These are phyloP conservation scores for Eretmochelys imbricata DNA, from an alignment of 2,113 vertebrate species.

Conservation along the genomic window DNA sequence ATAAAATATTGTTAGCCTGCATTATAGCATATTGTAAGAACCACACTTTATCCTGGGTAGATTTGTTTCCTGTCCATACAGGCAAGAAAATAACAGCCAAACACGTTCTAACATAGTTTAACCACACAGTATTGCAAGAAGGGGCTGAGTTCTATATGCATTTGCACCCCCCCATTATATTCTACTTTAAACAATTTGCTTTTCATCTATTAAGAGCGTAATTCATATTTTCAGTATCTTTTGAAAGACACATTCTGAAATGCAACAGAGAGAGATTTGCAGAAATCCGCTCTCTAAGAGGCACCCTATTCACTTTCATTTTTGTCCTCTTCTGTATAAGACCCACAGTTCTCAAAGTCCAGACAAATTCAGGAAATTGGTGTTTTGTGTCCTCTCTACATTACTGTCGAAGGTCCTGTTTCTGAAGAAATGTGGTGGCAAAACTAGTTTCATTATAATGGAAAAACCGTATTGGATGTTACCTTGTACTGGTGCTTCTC, in stretches of 20 bases:
- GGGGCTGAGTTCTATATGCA: background rate
- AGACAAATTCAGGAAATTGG: background rate
- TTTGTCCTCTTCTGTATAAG: background rate
- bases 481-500: slow-evolving; percentile 88
- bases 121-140: background rate
- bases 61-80: background rate
- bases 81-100: background rate
- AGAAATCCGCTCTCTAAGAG: background rate
- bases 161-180: background rate
- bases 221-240: background rate
- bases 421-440: background rate
- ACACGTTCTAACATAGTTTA: background rate
- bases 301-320: background rate
- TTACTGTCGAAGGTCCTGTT: rapidly evolving
- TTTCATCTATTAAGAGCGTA: background rate
- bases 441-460: background rate
- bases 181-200: background rate
- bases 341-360: background rate
- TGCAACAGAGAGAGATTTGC: rapidly evolving
- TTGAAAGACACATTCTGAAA: background rate
- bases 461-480: slow-evolving; percentile 33
- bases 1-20: background rate
- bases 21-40: background rate
- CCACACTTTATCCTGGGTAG: background rate
- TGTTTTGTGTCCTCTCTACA: background rate